phyloP scores from a whole-genome alignment of 2,113 vertebrate genomes.

The Harpagus bidentatus region DNA sequence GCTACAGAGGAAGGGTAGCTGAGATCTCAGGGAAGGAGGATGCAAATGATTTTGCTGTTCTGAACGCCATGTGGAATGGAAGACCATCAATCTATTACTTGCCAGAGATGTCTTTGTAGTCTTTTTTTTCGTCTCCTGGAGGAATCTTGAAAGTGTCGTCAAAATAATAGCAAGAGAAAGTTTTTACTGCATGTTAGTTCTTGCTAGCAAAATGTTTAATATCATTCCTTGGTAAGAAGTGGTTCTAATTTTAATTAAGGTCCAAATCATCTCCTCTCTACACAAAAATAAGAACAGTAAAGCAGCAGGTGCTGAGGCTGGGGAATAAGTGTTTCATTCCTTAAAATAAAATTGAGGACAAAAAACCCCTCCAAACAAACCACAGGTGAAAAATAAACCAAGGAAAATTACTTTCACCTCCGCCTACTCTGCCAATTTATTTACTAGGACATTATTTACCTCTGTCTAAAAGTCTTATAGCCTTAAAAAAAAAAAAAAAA shows the following conservation, averaged over 20 bases:
- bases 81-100: conserved; percentile 17
- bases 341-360: conserved; percentile 25
- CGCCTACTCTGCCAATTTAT: neutral
- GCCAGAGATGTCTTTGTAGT: conserved; percentile 19
- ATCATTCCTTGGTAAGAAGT: neutral
- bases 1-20: neutral
- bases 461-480: neutral
- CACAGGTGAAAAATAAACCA: conserved; percentile 25
- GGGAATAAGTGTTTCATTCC: neutral
- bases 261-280: conserved; percentile 1
- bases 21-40: conserved; percentile 6
- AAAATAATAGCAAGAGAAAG: conserved; percentile 1
- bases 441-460: neutral
- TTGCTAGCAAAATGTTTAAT: neutral
- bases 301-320: neutral
- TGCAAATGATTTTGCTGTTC: conserved; percentile 7
- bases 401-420: conserved; percentile 12
- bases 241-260: conserved; percentile 29
- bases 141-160: conserved; percentile 26
- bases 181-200: conserved; percentile 13
- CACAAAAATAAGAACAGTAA: neutral
- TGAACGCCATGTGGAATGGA: conserved; percentile 37
- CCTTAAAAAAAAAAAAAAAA: neutral
- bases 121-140: neutral
- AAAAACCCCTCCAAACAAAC: neutral